Evolutionary conservation across 2,797 vertebrate genomes (phyloP), one percentile per base, ranked within the genome.

Genomic region (Chelon labrosus): DNA sequence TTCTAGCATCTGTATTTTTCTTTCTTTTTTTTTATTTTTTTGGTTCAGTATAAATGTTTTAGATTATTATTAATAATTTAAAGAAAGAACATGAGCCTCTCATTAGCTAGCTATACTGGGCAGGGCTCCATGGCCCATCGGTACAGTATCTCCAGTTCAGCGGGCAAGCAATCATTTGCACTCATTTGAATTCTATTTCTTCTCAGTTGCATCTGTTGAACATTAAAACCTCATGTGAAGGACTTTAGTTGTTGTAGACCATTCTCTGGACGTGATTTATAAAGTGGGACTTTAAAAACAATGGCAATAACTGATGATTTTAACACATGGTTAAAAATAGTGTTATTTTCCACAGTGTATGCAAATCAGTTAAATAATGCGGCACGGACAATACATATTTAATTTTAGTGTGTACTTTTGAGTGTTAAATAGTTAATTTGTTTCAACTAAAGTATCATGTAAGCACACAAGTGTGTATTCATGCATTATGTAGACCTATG

Each of bases 31-130:
- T 22, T 22, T 31, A 27, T 20, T 10, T 41, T 47, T 79, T 70
- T 61, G 46, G 17, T 37, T 59, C n/a, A 16, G 9, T 56, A 63
- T 73, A 38, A 84, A 74, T 57, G 53, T 77, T 75, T 77, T 9
- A 73, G 7, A 42, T 70, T 53, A 11, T 54, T 66, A 70, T 79
- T 56, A 79, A 80, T 76, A 70, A 81, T 79, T 85, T 35, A 81
- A 70, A 54, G n/a, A 46, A 46, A 49, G 46, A 66, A 62, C 42
- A 60, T 54, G 41, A 75, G 55, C 20, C 53, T 65, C 76, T 80
- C 52, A 72, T 82, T 70, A 76, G 53, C n/a, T 14, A 12, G n/a
- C 47, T 62, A 42, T 14, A 59, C 39, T 20, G 8, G 37, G 7
- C 31, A 25, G n/a, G 51, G 62, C 51, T 55, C 44, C 37, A 19